phyloP scores from a whole-genome alignment of 2,797 vertebrate genomes.

The Astyanax mexicanus region DNA sequence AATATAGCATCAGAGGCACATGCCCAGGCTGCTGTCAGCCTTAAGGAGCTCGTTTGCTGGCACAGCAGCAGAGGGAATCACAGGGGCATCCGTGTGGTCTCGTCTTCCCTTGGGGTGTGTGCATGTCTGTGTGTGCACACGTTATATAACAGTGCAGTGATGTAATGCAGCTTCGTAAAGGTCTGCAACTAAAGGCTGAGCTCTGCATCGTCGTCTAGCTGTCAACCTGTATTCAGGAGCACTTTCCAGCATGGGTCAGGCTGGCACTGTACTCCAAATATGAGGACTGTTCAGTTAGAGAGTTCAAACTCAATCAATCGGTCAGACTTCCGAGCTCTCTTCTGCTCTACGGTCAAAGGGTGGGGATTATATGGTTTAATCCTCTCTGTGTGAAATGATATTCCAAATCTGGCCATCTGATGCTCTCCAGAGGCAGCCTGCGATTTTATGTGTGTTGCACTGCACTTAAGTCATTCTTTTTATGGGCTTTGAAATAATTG shows the following conservation, averaged over 20 bases:
- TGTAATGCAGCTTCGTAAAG: slow-evolving; percentile 72
- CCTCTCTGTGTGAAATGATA: slow-evolving; percentile 41
- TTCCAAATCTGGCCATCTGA: slow-evolving; percentile 38
- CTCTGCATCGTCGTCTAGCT: slow-evolving; percentile 43
- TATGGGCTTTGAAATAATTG: neutral
- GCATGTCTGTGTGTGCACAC: slow-evolving; percentile 26
- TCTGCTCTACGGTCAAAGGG: slow-evolving; percentile 27
- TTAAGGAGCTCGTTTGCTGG: slow-evolving; percentile 48
- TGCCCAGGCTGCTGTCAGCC: slow-evolving; percentile 23
- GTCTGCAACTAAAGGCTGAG: slow-evolving; percentile 69
- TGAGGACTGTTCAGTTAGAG: slow-evolving; percentile 11
- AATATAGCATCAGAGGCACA: slow-evolving; percentile 22
- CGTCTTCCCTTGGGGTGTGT: slow-evolving; percentile 28
- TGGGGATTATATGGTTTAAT: slow-evolving; percentile 50
- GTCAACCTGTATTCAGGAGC: slow-evolving; percentile 64
- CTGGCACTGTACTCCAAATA: neutral
- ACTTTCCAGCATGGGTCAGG: neutral
- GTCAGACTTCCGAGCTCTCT: slow-evolving; percentile 6
- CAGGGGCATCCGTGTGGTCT: slow-evolving; percentile 46
- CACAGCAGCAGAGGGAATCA: slow-evolving; percentile 45
- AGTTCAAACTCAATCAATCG: slow-evolving; percentile 18
- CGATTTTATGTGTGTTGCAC: neutral
- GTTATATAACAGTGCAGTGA: slow-evolving; percentile 78
- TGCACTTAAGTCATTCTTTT: neutral
- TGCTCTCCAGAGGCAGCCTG: slow-evolving; percentile 21